phyloP scores from a whole-genome alignment of 2,797 vertebrate species.

The Microcaecilia unicolor region DNA sequence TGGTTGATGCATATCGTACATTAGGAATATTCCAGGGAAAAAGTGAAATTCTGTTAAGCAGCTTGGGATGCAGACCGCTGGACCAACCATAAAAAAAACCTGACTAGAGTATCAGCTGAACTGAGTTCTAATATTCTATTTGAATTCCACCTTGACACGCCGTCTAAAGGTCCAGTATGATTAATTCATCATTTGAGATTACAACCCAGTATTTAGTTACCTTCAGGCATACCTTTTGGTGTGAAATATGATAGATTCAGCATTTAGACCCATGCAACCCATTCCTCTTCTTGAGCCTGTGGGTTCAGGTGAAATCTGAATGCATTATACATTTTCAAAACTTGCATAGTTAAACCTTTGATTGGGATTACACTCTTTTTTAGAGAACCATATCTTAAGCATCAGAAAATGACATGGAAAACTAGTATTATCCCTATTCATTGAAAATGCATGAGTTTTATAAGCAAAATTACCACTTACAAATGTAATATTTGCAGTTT shows the following conservation, averaged over 20 bases:
- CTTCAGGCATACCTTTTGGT: constrained; percentile 48
- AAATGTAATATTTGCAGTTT: background rate
- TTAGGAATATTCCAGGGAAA: too few relatives aligned
- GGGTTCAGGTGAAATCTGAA: constrained; percentile 23
- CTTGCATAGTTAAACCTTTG: constrained; percentile 35
- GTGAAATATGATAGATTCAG: constrained; percentile 55
- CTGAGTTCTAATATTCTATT: constrained; percentile 16
- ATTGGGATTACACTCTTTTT: constrained; percentile 19
- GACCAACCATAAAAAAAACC: too few relatives aligned
- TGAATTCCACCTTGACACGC: constrained; percentile 37
- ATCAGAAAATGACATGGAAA: background rate
- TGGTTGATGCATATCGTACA: too few relatives aligned
- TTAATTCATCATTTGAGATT: constrained; percentile 55
- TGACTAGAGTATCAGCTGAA: constrained; percentile 17
- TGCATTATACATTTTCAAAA: constrained; percentile 26
- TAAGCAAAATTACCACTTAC: background rate
- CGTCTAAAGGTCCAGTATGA: constrained; percentile 34
- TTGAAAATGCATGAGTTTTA: background rate
- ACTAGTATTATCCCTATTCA: background rate
- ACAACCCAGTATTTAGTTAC: constrained; percentile 35
- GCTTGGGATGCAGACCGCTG: too few relatives aligned
- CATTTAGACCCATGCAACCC: constrained; percentile 37
- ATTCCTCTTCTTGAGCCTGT: constrained; percentile 49
- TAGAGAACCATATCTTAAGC: background rate
- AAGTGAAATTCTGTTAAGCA: too few relatives aligned